Evolutionary conservation across 2,113 vertebrate genomes (phyloP).

Genomic region (Muscicapa adusta): DNA sequence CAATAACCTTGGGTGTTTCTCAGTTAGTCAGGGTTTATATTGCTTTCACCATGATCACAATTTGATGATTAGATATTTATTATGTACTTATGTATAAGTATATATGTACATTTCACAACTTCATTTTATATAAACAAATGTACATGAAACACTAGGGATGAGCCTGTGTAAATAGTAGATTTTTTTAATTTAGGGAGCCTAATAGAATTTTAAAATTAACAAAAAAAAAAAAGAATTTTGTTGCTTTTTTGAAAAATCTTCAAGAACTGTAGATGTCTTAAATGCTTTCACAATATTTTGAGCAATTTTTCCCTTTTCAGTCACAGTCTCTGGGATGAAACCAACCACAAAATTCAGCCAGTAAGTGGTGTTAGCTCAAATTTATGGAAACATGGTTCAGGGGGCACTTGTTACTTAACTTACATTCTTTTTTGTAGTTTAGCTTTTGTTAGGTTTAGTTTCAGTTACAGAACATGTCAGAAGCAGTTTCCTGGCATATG

Average conservation of each 20-base stretch:
- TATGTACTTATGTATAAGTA: background rate
- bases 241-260: background rate
- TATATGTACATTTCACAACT: background rate
- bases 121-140: background rate
- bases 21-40: background rate
- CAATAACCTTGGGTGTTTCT: background rate
- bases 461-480: background rate
- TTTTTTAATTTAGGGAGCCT: background rate
- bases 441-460: background rate
- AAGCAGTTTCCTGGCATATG: background rate
- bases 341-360: background rate
- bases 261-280: background rate
- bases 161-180: background rate
- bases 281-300: background rate
- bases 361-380: background rate
- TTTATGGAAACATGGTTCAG: background rate
- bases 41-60: background rate
- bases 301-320: background rate
- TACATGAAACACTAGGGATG: background rate
- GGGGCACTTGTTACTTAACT: background rate
- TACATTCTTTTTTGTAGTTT: accelerated
- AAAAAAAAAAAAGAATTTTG: background rate
- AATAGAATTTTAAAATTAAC: background rate
- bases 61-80: background rate
- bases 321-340: background rate